Conservation (phyloP, 2,797 vertebrate genomes). For the Chelonia mydas region DNA sequence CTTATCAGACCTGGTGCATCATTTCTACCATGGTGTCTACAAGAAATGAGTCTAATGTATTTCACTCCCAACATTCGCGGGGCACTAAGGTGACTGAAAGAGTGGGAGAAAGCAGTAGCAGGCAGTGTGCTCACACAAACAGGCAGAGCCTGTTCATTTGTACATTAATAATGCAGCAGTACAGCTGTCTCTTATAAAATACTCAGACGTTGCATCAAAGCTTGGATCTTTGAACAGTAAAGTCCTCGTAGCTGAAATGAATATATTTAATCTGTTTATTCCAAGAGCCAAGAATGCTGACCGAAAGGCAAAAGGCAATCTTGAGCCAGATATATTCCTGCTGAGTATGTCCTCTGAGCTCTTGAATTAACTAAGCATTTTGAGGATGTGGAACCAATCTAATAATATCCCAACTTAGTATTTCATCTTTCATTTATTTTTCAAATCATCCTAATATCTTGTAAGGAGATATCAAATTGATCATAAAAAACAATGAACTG, state of each 20-base stretch:
- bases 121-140: neutral
- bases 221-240: neutral
- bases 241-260: neutral
- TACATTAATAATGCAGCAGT: neutral
- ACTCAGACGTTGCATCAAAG: neutral
- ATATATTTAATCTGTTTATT: neutral
- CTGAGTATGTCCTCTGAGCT: neutral
- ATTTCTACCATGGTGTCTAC: neutral
- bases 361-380: neutral
- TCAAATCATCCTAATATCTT: neutral
- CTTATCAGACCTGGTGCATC: neutral
- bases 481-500: neutral
- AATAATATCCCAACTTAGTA: neutral
- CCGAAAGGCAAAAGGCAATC: neutral
- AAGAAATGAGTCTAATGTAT: neutral
- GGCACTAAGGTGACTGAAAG: neutral
- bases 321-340: neutral
- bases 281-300: neutral
- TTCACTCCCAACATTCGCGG: neutral
- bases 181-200: neutral
- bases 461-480: neutral
- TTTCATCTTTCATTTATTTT: neutral
- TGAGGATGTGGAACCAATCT: neutral
- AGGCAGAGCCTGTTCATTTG: neutral
- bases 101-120: neutral